Conservation (phyloP, 2,113 vertebrate species). For the Symphodus melops region DNA sequence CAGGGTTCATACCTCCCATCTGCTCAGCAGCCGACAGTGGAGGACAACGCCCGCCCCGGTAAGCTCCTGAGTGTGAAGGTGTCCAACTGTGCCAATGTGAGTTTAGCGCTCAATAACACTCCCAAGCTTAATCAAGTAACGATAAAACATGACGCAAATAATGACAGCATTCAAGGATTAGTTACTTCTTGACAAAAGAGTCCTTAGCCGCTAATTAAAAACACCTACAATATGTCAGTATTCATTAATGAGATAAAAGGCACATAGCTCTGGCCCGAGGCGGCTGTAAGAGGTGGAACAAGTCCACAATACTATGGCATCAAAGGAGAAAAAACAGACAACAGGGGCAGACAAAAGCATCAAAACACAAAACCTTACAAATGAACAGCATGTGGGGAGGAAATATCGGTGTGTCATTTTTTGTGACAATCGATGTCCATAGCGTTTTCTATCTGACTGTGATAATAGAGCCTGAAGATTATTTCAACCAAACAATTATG, state of each 20-base stretch:
- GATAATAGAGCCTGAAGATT: background rate
- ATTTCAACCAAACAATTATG: background rate
- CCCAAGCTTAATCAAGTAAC: background rate
- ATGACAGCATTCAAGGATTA: background rate
- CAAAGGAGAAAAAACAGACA: constrained; percentile 5
- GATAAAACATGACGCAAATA: background rate
- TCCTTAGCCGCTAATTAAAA: constrained; percentile 10
- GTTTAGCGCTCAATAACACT: no score
- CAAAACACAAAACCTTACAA: constrained; percentile 1
- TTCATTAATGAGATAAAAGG: constrained; percentile 17
- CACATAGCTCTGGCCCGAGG: background rate
- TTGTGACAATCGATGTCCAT: background rate
- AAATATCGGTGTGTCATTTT: background rate
- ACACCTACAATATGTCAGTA: constrained; percentile 6
- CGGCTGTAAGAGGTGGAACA: constrained; percentile 16
- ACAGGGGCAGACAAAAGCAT: background rate
- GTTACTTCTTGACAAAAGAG: background rate
- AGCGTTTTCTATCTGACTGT: background rate
- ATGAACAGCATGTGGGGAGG: background rate
- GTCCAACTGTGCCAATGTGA: constrained; percentile 25
- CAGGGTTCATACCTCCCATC: constrained; percentile 39
- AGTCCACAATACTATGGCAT: background rate
- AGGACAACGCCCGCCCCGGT: constrained; percentile 8
- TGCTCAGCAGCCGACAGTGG: constrained; percentile 15
- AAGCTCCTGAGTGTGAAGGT: constrained; percentile 16